Base-by-base conservation (phyloP, 2,888 invertebrate species). In the Rhingia campestris region DNA sequence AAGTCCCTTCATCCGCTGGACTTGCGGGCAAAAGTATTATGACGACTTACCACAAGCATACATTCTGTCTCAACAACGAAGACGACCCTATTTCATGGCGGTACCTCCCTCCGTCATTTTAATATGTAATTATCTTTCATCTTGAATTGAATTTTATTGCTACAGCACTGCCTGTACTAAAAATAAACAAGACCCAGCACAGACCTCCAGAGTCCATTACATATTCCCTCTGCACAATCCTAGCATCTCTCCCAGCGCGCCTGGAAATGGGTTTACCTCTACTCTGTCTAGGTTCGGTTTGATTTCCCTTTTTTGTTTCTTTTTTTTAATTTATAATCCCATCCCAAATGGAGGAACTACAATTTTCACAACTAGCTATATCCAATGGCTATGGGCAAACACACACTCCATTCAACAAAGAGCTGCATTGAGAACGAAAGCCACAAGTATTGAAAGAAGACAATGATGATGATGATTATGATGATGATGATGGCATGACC, bases 81-180 rank as follows among this genome's bases (percentile, higher is more conserved):
- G 54, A 67, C 81, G 77, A 72, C 81, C 77, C 77, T 81, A 72
- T 79, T 64, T 53, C 79, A 79, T 69, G 82, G 63, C 22, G 58
- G 82, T 61, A 12, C 80, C 80, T 80, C 80, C 84, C 84, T 80
- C 61, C 80, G 80, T 80, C 80, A 80, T 80, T 75, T 84, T 84
- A 84, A 84, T 80, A 84, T 84, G 74, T 84, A 84, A 84, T 84
- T 84, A 84, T 84, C 84, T 84, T 84, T 84, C 80, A 84, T 84
- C 84, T 80, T 70, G 74, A 84, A 84, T 84, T 84, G 80, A 84
- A 84, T 80, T 84, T 84, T 80, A 84, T 84, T 84, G 66, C 84
- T 66, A 45, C 49, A 80, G 80, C 64, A 61, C 80, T 66, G 84
- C 80, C 84, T 66, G 80, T 47, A 80, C 84, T 80, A 69, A 79